A percentile compares a stretch with the other conserved stretches of the same genome.
These are phyloP conservation scores for Erynnis tages DNA, from an alignment of 2,888 invertebrate genomes.

Conservation along the genomic window DNA sequence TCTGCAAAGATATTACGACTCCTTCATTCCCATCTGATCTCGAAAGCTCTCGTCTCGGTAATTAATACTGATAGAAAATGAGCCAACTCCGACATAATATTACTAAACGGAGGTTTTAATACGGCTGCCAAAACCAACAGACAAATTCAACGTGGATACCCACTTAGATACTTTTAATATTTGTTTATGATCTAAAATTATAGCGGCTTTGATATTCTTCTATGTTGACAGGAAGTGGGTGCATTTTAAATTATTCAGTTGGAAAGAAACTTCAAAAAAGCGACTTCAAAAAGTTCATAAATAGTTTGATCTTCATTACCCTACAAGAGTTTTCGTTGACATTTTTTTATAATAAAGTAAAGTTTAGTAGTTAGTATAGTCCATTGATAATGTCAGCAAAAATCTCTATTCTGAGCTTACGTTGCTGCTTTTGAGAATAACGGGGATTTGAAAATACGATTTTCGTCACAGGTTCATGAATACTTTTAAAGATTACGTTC, in stretches of 20 bases:
- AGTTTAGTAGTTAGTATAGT: too few relatives aligned
- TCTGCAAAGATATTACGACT: slow-evolving; percentile 5
- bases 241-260: background rate
- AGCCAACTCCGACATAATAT: slow-evolving; percentile 30
- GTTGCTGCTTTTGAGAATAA: too few relatives aligned
- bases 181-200: slow-evolving; percentile 4
- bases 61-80: slow-evolving; percentile 30
- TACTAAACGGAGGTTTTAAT: slow-evolving; percentile 27
- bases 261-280: background rate
- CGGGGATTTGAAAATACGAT: too few relatives aligned
- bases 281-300: background rate
- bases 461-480: too few relatives aligned
- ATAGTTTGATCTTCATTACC: background rate
- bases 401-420: too few relatives aligned
- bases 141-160: background rate
- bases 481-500: too few relatives aligned
- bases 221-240: background rate
- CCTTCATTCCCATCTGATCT: slow-evolving; percentile 11
- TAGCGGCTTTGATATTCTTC: background rate
- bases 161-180: background rate
- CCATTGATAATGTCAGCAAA: too few relatives aligned
- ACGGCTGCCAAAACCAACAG: slow-evolving; percentile 20
- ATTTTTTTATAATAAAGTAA: too few relatives aligned
- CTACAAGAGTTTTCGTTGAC: too few relatives aligned
- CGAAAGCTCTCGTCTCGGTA: slow-evolving; percentile 21